A percentile compares a stretch with the other conserved stretches of the same genome.
Evolutionary conservation across 2,113 vertebrate species (phyloP).

Genomic region (Eurystomus gularis): DNA sequence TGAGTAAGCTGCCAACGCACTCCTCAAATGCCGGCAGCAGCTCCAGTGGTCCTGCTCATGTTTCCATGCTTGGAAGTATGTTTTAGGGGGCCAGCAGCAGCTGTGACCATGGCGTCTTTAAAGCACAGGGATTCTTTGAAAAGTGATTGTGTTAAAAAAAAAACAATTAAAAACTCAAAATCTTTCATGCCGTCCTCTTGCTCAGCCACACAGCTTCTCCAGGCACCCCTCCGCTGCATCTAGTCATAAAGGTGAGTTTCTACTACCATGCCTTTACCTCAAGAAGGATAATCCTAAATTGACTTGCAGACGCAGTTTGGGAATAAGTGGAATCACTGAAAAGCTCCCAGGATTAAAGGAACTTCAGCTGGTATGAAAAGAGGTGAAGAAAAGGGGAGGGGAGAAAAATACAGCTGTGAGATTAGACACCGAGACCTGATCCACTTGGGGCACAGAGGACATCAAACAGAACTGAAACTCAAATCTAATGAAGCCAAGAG

Average conservation of each 20-base stretch:
- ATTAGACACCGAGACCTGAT: not conserved
- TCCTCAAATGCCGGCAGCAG: not conserved
- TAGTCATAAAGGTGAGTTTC: not conserved
- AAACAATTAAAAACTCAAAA: fast-evolving
- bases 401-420: not conserved
- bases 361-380: not conserved
- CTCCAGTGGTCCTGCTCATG: not conserved
- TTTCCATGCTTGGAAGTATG: not conserved
- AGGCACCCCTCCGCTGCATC: not conserved
- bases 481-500: not conserved
- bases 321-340: not conserved
- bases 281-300: not conserved
- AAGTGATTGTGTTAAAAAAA: not conserved
- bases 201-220: not conserved
- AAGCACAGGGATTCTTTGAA: not conserved
- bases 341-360: not conserved
- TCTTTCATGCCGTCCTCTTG: not conserved
- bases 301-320: not conserved
- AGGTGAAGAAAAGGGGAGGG: not conserved
- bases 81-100: not conserved
- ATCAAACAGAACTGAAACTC: not conserved
- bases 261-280: not conserved
- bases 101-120: fast-evolving
- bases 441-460: not conserved
- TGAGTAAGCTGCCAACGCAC: not conserved